Base-by-base conservation (phyloP, 2,888 invertebrate species). In the Hymenopus coronatus region DNA sequence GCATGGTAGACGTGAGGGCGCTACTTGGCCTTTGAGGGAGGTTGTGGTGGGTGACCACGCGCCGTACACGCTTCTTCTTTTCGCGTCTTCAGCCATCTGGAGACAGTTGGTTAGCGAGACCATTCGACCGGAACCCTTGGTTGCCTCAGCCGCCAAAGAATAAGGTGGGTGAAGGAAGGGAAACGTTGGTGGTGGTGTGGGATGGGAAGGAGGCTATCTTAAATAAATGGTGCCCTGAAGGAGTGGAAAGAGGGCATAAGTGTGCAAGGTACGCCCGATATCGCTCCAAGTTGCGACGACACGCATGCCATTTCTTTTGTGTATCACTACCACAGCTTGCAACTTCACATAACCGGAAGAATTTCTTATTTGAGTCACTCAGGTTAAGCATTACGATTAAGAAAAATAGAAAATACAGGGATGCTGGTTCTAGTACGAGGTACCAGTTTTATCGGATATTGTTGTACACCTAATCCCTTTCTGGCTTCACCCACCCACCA, bases 51-150 rank as follows among this genome's bases (percentile, higher is more conserved):
- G 87, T 87, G 87, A 40, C 83, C 90, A 90, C 90, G 90, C 90
- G 90, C 90, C 90, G 25, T 88, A 88, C 90, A 90, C 90, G 88
- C 89, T 90, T 89, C 90, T 89, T 88, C 87, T 84, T 88, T 88
- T 81, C 82, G 88, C 85, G 85, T 88, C 88, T 89, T 87, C 85
- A 84, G 54, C 90, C 90, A 90, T 82, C 90, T 90, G 90, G 90
- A 90, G 90, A 90, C 90, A 90, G 88, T 89, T 90, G 90, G 90
- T 87, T 85, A 90, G 89, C 90, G 90, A 88, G 88, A 82, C 89
- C 88, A 88, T 90, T 90, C 86, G 90, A 88, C 89, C 90, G 90
- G 90, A 90, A 90, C 90, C 88, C 46, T 70, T 70, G 54, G 54
- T 12, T 40, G 40, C 40, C 20, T 70, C 15, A 30, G 83, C 88